Evolutionary conservation across 2,797 vertebrate species (phyloP).

Genomic region (Dryobates pubescens): DNA sequence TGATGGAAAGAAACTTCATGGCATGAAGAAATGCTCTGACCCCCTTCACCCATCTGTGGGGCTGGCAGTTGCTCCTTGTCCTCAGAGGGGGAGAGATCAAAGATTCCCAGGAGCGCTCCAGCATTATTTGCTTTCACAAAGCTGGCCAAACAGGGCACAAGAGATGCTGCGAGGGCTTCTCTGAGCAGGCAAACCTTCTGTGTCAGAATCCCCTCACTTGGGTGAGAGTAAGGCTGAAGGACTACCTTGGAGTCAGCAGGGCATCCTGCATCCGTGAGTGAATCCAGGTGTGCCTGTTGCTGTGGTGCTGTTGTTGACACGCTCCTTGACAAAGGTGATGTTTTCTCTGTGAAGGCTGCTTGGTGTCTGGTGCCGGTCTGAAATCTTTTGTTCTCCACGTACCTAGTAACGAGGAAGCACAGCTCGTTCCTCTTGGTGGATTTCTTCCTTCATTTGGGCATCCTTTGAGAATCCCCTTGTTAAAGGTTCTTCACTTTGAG

Average conservation of each 20-base stretch:
- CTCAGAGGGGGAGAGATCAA: slow-evolving; percentile 4
- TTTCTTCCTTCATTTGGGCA: neutral
- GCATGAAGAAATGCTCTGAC: neutral
- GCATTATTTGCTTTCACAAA: neutral
- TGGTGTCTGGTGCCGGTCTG: neutral
- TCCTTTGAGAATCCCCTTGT: neutral
- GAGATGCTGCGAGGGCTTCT: neutral
- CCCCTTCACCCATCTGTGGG: neutral
- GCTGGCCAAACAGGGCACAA: neutral
- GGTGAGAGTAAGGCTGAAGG: neutral
- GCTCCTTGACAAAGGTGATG: neutral
- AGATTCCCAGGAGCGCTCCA: neutral
- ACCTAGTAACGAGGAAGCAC: neutral
- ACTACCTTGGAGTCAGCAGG: neutral
- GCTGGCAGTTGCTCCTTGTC: neutral
- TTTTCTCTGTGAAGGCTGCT: neutral
- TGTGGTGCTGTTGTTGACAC: neutral
- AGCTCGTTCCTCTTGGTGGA: neutral
- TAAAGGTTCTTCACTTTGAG: neutral
- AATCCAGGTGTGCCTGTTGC: neutral
- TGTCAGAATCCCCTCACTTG: neutral
- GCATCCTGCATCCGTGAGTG: neutral
- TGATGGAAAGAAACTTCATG: neutral
- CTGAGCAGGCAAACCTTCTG: neutral
- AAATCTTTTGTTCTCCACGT: neutral